Evolutionary conservation across 2,113 vertebrate genomes (phyloP).

Genomic region (Calonectris borealis): DNA sequence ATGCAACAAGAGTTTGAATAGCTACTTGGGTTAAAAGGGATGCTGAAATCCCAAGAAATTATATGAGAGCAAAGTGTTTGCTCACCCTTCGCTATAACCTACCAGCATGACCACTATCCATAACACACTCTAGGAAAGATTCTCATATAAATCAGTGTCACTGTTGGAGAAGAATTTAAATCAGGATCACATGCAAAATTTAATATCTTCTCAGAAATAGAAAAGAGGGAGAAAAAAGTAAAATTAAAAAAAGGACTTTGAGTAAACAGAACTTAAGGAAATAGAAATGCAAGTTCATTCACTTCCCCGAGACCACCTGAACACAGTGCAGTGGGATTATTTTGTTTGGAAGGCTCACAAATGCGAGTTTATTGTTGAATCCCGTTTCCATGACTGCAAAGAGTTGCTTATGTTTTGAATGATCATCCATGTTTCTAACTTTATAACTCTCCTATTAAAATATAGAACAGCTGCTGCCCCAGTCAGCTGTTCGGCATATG

Average conservation of each 20-base stretch:
- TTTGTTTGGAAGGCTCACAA: conserved; percentile 67
- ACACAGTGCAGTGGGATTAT: conserved; percentile 67
- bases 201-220: conserved; percentile 17
- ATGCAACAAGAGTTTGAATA: not conserved
- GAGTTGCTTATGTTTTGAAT: conserved; percentile 73
- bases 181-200: not conserved
- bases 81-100: not conserved
- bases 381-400: conserved; percentile 67
- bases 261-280: conserved; percentile 37
- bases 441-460: conserved; percentile 72
- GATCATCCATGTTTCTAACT: conserved; percentile 69
- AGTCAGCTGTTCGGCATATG: conserved; percentile 69
- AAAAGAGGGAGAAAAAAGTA: not conserved
- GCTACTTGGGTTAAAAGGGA: not conserved
- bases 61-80: not conserved
- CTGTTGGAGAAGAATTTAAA: not conserved
- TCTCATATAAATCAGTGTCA: not conserved
- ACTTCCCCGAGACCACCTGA: conserved; percentile 66
- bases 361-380: conserved; percentile 75
- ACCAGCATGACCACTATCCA: not conserved
- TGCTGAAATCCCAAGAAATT: not conserved
- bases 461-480: conserved; percentile 76
- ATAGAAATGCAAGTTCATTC: conserved; percentile 53
- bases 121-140: not conserved
- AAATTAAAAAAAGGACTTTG: not conserved